Evolutionary conservation across 2,113 vertebrate species (phyloP), one percentile per base, ranked within the genome.

Genomic region (Nerophis lumbriciformis): DNA sequence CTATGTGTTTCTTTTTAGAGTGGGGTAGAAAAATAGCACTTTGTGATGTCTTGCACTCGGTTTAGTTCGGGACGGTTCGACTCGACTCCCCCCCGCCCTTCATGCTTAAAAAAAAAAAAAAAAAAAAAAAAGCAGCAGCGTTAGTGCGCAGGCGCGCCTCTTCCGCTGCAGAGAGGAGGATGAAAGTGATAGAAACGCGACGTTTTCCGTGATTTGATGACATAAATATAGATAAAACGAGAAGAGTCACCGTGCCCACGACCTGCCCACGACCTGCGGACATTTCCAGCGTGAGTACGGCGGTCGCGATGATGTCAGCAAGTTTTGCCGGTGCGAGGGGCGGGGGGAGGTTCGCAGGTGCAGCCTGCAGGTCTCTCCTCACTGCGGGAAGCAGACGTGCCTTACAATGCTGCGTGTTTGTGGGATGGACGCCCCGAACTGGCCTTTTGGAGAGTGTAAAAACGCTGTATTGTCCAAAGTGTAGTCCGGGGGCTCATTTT

Each of bases 311-410:
- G 39, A 42, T 8, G 8, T 42, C 39, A 9, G 39, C 39, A 42
- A 42, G 39, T 42, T 42, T 42, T 3, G 39, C 4, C 4, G 39
- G 39, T 42, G 6, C 39, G 14, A 0, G 3, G 7, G 1, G 6
- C 39, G 14, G 0, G 3, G 7, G 1, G 10, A 9, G 55, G 48
- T 21, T 14, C 13, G 66, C 69, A 75, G 66, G 72, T 71, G 66
- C 28, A 52, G 39, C 63, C 7, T 0, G 48, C 57, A 36, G 62
- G 42, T 65, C 12, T 58, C 10, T 45, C 64, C 11, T 59, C 56
- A 48, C 68, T 67, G 72, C 69, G 6, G 63, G 28, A 28, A 28
- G 28, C 1, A 28, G 28, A 3, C 21, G 1, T 28, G 21, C 21
- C 21, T 28, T 28, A 28, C 21, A 3, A 28, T 28, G 28, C 28